Evolutionary conservation across 1,140 invertebrate genomes (phyloP).

Genomic region (Sarcophaga peregrina): DNA sequence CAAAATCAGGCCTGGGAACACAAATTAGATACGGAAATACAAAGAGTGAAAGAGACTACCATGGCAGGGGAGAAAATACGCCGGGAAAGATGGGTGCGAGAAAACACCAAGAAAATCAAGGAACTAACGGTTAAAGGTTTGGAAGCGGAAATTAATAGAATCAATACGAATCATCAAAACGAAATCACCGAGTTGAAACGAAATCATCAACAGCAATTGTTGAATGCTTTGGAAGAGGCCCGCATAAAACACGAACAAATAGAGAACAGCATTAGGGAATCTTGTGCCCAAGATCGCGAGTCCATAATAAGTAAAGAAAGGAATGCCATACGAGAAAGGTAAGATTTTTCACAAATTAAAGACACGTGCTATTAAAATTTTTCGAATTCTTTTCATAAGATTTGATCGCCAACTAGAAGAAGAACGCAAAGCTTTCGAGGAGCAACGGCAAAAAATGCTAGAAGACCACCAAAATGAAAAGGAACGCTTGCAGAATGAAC

Average conservation of each 20-base stretch:
- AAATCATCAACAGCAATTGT: constrained; percentile 71
- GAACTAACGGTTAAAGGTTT: constrained; percentile 79
- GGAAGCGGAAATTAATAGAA: constrained; percentile 77
- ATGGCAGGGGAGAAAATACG: constrained; percentile 75
- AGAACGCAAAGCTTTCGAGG: constrained; percentile 69
- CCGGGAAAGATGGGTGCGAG: constrained; percentile 76
- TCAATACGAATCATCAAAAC: constrained; percentile 73
- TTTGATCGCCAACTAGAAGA: constrained; percentile 71
- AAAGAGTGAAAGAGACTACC: constrained; percentile 73
- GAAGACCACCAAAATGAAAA: constrained; percentile 67
- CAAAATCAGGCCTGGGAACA: constrained; percentile 72
- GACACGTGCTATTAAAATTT: not conserved
- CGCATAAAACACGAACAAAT: constrained; percentile 67
- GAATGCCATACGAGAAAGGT: constrained; percentile 66
- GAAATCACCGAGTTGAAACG: constrained; percentile 72
- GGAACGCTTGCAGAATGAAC: constrained; percentile 63
- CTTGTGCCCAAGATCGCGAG: constrained; percentile 68
- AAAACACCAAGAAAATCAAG: constrained; percentile 78
- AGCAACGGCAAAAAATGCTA: constrained; percentile 68
- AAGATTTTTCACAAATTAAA: constrained; percentile 3
- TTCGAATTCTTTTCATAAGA: constrained; percentile 49
- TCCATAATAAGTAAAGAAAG: constrained; percentile 69
- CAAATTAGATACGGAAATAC: constrained; percentile 73
- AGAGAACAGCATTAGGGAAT: constrained; percentile 68
- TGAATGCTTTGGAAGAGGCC: constrained; percentile 61